Percentiles rank a stretch among this genome's conserved stretches.
Evolutionary conservation across 2,113 vertebrate genomes (phyloP).

Genomic region (Calidris pugnax): DNA sequence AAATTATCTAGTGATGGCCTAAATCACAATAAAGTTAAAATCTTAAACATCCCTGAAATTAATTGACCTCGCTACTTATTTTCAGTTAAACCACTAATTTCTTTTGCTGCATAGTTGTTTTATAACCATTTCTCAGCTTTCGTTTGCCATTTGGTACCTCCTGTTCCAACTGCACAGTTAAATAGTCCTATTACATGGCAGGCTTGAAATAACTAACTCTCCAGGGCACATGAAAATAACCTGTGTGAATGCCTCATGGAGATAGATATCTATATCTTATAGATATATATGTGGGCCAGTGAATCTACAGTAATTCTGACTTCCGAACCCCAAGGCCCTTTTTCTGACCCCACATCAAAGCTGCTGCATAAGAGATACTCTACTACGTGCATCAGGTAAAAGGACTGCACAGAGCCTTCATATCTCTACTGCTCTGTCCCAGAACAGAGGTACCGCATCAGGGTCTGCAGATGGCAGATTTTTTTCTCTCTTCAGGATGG

Average conservation of each 20-base stretch:
- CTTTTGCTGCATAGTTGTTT: background rate
- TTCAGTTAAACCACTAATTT: background rate
- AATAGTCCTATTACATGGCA: background rate
- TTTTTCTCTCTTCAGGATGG: background rate
- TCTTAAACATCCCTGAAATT: background rate
- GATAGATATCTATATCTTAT: background rate
- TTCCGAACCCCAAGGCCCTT: background rate
- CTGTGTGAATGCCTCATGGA: fast-evolving
- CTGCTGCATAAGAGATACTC: background rate
- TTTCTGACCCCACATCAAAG: background rate
- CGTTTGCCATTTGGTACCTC: background rate
- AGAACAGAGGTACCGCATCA: background rate
- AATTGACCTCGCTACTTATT: background rate
- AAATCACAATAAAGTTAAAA: conserved; percentile 8
- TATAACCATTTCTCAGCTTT: background rate
- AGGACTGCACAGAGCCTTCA: background rate
- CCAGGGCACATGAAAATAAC: background rate
- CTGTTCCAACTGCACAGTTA: background rate
- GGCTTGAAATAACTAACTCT: background rate
- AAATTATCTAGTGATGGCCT: background rate
- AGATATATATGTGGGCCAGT: background rate
- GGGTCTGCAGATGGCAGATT: background rate
- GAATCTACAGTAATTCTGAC: background rate
- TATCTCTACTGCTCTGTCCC: background rate
- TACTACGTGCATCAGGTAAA: background rate